Conservation (phyloP, 2,888 invertebrate species). For the Margaritifera margaritifera region DNA sequence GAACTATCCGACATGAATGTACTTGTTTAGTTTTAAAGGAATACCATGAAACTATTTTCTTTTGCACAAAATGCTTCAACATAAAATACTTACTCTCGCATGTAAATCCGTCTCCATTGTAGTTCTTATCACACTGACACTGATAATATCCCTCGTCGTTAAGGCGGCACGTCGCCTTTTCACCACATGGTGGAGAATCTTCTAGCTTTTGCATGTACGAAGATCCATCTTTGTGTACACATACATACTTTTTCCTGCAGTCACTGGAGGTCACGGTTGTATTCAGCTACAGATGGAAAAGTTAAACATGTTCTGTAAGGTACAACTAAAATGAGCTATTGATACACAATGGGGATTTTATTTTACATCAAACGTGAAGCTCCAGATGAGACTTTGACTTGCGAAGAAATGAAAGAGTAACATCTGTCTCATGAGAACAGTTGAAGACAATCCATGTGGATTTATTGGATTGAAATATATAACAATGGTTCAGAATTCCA, state of each 20-base stretch:
- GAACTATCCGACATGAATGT: too few species aligned
- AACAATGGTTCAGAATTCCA: too few species aligned
- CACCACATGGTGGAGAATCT: conserved; percentile 7
- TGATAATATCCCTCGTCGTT: conserved; percentile 17
- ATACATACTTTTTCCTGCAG: conserved; percentile 8
- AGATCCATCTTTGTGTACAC: conserved; percentile 6
- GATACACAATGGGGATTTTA: too few species aligned
- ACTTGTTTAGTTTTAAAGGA: too few species aligned
- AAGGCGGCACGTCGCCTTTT: conserved; percentile 16
- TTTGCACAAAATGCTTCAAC: background rate
- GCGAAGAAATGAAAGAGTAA: too few species aligned
- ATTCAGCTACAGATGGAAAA: conserved; percentile 8
- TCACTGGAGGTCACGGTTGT: conserved; percentile 11
- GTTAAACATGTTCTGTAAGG: background rate
- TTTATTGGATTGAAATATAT: too few species aligned
- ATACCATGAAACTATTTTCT: too few species aligned
- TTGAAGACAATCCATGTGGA: too few species aligned
- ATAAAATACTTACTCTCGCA: conserved; percentile 12
- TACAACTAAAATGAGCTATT: too few species aligned
- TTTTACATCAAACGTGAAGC: too few species aligned
- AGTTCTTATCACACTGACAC: conserved; percentile 22
- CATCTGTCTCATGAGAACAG: too few species aligned
- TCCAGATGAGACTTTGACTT: too few species aligned
- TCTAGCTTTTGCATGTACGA: conserved; percentile 1
- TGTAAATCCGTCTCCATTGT: conserved; percentile 18